Evolutionary conservation across 1,140 invertebrate species (phyloP), one percentile per base, ranked within the genome.

Genomic region (Orchesella cincta): DNA sequence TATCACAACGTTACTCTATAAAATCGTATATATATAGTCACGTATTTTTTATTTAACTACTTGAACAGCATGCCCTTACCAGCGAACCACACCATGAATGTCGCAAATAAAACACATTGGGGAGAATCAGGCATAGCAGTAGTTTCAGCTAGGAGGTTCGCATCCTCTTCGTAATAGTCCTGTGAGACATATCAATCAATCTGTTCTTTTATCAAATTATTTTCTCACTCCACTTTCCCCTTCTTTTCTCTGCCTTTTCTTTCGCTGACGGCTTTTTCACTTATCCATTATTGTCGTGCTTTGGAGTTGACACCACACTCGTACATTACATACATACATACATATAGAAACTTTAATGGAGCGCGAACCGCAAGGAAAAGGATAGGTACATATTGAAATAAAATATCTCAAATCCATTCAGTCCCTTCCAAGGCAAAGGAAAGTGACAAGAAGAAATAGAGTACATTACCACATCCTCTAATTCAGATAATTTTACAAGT

Each of bases 81-180:
- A 16, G 92, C 91, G 86, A 95, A 95, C 94, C 94, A 96, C 83
- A 95, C 95, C 91, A 96, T 96, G 86, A 94, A 94, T 33, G 94
- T 92, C 18, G 94, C 94, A 86, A 96, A 97, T 29, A 95, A 88
- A 5, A 96, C 93, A 85, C 94, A 97, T 88, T 94, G 91, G 0
- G 92, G 92, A 54, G 91, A 92, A 84, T 94, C 92, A 90, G 83
- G 80, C 76, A 81, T 83, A 23, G 81, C 82, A 39, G 81, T 79
- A 46, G 77, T 80, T 64, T 82, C 79, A 31, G 77, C 81, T 36
- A 79, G 52, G 1, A 79, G 75, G 76, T 81, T 81, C 34, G 81
- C 79, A 76, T 82, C 82, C 78, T 91, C 90, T 74, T 91, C 90
- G 79, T 92, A 90, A 81, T 91, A 91, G 80, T 92, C 83, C 62